Evolutionary conservation across 2,797 vertebrate genomes (phyloP).

Genomic region (Arctocebus calabarensis): DNA sequence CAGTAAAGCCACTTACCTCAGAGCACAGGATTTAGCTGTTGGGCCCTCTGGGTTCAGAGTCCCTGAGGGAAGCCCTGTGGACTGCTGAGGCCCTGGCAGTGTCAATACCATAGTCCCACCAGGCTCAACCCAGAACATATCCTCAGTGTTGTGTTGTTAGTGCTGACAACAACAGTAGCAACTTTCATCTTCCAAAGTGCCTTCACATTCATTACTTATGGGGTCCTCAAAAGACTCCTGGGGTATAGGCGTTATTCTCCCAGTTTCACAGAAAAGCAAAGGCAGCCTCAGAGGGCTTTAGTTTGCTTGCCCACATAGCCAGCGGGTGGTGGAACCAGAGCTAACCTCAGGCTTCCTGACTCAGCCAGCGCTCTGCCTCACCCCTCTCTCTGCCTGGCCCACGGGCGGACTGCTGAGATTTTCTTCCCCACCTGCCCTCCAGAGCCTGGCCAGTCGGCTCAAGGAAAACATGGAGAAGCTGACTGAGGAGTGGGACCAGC

Average conservation of each 20-base stretch:
- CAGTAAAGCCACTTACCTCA: not conserved
- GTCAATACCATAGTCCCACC: not conserved
- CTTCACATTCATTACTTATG: not conserved
- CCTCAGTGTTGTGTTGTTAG: not conserved
- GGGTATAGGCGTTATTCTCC: not conserved
- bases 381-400: not conserved
- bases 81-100: fast-evolving
- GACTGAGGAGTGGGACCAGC: slow-evolving; percentile 96
- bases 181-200: not conserved
- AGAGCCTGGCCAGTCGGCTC: slow-evolving; percentile 94
- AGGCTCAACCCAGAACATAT: not conserved
- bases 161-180: not conserved
- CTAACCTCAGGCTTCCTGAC: not conserved
- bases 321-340: not conserved
- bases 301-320: not conserved
- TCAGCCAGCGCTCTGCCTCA: not conserved
- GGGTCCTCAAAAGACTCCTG: not conserved
- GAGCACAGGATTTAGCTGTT: not conserved
- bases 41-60: not conserved
- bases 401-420: not conserved
- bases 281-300: not conserved
- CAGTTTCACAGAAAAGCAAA: not conserved
- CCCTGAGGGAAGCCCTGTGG: not conserved
- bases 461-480: slow-evolving; percentile 99
- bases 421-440: not conserved